These are phyloP conservation scores for Sesia apiformis DNA, from an alignment of 2,888 invertebrate species.

Conservation along the genomic window DNA sequence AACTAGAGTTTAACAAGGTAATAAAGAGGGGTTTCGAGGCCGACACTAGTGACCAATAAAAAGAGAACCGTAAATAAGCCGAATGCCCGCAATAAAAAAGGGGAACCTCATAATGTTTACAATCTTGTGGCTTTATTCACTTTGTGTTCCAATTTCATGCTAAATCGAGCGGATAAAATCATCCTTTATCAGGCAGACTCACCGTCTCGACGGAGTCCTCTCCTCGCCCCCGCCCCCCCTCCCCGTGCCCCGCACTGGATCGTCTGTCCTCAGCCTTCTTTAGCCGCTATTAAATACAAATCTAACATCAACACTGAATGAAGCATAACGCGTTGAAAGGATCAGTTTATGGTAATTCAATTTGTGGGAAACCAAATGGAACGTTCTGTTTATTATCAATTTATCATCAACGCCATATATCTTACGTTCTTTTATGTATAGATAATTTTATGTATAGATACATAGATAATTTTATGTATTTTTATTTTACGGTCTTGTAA, in stretches of 20 bases:
- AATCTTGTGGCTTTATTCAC: conserved; percentile 75
- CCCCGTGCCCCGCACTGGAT: conserved; percentile 13
- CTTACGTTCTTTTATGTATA: too few relatives aligned
- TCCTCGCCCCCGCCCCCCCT: conserved; percentile 8
- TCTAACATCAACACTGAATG: conserved; percentile 57
- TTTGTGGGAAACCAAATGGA: conserved; percentile 23
- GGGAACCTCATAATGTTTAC: conserved; percentile 71
- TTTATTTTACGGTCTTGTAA: too few relatives aligned
- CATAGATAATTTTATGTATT: too few relatives aligned
- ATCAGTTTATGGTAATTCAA: conserved; percentile 54
- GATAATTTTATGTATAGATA: too few relatives aligned
- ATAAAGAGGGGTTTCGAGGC: conserved; percentile 53
- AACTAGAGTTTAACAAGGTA: conserved; percentile 71
- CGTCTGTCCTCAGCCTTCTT: conserved; percentile 14
- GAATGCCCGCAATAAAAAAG: conserved; percentile 66
- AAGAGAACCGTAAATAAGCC: conserved; percentile 67
- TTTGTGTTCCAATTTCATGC: conserved; percentile 75
- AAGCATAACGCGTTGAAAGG: conserved; percentile 47
- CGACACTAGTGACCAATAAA: conserved; percentile 62
- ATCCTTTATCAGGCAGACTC: conserved; percentile 69
- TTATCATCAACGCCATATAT: background rate
- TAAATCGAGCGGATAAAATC: conserved; percentile 73
- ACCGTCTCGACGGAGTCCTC: conserved; percentile 46
- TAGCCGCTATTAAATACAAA: conserved; percentile 53
- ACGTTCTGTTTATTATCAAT: background rate